A percentile compares a stretch with the other conserved stretches of the same genome.
Conservation (phyloP, 2,797 vertebrate genomes). For the Dipus sagitta region DNA sequence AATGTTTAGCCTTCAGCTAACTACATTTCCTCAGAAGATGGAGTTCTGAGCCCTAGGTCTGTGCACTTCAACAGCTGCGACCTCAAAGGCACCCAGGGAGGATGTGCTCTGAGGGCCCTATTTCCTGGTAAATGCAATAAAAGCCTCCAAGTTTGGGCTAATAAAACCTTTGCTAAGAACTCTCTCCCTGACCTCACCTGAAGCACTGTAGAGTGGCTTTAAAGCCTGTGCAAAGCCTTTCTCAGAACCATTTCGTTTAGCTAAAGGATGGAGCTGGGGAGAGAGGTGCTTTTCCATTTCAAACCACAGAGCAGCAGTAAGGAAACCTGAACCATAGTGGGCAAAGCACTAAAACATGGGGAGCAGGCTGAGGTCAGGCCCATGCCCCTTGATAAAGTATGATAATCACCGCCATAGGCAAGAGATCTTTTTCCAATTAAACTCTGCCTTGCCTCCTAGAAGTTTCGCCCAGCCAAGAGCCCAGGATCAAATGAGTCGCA, state of each 20-base stretch:
- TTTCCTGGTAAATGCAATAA: constrained; percentile 48
- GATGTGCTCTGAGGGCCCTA: not conserved
- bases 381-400: constrained; percentile 37
- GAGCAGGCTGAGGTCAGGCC: constrained; percentile 41
- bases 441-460: constrained; percentile 57
- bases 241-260: constrained; percentile 58
- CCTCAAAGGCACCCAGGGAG: not conserved
- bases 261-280: constrained; percentile 28
- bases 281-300: constrained; percentile 41
- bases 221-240: constrained; percentile 68
- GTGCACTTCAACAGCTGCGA: not conserved
- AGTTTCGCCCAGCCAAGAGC: constrained; percentile 30
- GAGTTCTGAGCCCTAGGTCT: constrained; percentile 11
- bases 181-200: constrained; percentile 61
- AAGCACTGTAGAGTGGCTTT: constrained; percentile 47
- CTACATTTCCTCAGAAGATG: constrained; percentile 25
- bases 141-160: constrained; percentile 57
- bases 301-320: not conserved
- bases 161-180: constrained; percentile 69
- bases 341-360: constrained; percentile 48
- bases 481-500: constrained; percentile 10
- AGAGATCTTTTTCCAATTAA: constrained; percentile 76
- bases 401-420: constrained; percentile 42
- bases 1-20: not conserved
- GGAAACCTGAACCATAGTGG: not conserved